Conservation (phyloP, 2,888 invertebrate species). For the Anodontia alba region DNA sequence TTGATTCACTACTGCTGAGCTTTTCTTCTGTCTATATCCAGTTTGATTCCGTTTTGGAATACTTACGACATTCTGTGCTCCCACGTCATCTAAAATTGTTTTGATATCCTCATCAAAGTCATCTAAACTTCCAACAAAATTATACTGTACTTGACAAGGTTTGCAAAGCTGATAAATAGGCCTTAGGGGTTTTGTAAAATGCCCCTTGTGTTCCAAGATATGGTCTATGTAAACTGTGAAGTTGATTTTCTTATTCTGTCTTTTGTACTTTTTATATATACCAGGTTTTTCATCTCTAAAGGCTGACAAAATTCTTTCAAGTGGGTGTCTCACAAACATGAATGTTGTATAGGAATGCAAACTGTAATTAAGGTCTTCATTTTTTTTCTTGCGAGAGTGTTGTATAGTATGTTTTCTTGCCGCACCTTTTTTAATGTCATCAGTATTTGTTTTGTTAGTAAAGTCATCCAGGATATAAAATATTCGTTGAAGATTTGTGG, state of each 20-base stretch:
- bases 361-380: not conserved
- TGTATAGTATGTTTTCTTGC: not conserved
- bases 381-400: not conserved
- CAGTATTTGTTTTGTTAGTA: not conserved
- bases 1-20: not conserved
- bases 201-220: not conserved
- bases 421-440: not conserved
- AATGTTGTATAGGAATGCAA: not conserved
- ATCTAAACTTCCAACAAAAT: not conserved
- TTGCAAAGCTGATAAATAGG: not conserved
- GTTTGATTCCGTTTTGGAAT: not conserved
- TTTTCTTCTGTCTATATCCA: not conserved
- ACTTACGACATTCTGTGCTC: not conserved
- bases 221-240: not conserved
- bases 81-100: not conserved
- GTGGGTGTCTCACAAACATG: not conserved
- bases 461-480: not conserved
- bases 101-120: not conserved
- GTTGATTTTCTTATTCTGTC: not conserved
- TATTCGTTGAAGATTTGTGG: not conserved
- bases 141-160: not conserved
- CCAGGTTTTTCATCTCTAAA: not conserved
- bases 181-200: not conserved
- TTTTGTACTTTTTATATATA: not conserved
- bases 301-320: not conserved